Evolutionary conservation across 2,113 vertebrate species (phyloP), one percentile per base, ranked within the genome.

Genomic region (Ranitomeya variabilis): DNA sequence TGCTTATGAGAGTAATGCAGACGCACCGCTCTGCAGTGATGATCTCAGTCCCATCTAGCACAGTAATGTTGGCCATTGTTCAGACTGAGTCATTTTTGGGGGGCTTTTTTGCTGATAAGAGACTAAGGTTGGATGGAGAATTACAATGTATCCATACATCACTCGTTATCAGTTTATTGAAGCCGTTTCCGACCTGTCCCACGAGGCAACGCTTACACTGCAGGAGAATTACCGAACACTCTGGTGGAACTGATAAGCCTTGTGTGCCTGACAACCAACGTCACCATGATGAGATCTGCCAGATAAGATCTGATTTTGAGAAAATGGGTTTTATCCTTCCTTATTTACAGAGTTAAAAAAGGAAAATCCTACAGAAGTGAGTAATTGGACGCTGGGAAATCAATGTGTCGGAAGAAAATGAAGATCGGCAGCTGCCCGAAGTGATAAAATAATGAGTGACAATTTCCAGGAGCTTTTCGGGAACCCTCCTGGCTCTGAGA

Each of bases 251-350:
- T 15, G 51, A 80, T 80, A 57, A 80, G 52, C 52, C 77, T 57
- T 55, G 52, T 55, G 7, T 57, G 77, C 21, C 76, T 80, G 77
- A 80, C 77, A 80, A 52, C 52, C n/a, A 26, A 14, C 51, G 52
- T 23, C 77, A 55, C 13, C 1, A 26, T 13, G 11, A 55, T 57
- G 52, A 57, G 77, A 55, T 57, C 54, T 80, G 52, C 54, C 54
- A 5, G 77, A 80, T 80, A 80, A 57, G 11, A 80, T 15, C 77
- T 57, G 77, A 57, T 57, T 19, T 10, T 4, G 14, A 78, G 76
- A 54, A 78, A 78, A 54, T 78, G 51, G 76, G 76, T 78, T 78
- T 78, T 78, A 55, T 52, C 76, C 76, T 19, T 78, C 51, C 45
- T 52, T 54, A n/a, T 78, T 78, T n/a, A 4, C 76, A 78, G 51